phyloP scores from a whole-genome alignment of 2,797 vertebrate genomes.

The Arctocebus calabarensis region DNA sequence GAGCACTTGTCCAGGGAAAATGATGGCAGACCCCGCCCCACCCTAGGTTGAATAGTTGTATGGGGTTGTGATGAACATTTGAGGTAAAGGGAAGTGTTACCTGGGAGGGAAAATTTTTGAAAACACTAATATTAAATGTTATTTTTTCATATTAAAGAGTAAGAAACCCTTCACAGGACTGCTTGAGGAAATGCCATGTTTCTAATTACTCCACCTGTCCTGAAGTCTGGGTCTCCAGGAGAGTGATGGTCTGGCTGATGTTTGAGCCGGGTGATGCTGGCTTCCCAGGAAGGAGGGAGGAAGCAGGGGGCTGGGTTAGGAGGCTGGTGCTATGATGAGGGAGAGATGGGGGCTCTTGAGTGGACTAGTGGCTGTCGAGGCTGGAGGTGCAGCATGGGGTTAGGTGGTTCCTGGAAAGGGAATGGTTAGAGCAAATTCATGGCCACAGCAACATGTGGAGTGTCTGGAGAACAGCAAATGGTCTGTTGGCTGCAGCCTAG shows the following conservation, averaged over 20 bases:
- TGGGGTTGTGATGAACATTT: conserved; percentile 2
- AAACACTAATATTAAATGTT: not conserved
- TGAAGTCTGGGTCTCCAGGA: not conserved
- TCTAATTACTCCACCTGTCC: not conserved
- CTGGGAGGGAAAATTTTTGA: not conserved
- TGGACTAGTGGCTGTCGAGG: not conserved
- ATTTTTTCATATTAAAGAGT: not conserved
- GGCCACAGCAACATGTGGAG: not conserved
- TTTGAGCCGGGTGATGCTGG: not conserved
- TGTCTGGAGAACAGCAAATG: not conserved
- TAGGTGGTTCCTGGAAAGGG: not conserved
- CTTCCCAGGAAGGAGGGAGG: not conserved
- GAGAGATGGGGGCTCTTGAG: not conserved
- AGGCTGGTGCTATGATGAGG: not conserved
- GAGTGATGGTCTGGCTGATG: not conserved
- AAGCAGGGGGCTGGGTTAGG: not conserved
- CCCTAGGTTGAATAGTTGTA: not conserved
- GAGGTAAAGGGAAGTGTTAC: not conserved
- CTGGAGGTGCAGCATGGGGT: not conserved
- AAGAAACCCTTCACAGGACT: not conserved
- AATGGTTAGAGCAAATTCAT: not conserved
- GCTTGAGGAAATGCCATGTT: not conserved
- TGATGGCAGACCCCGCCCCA: not conserved
- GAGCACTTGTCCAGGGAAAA: not conserved
- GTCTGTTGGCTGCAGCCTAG: not conserved